Percentiles rank a stretch among this genome's conserved stretches.
Conservation (phyloP, 2,888 invertebrate genomes). For the Drosophila prolongata region DNA sequence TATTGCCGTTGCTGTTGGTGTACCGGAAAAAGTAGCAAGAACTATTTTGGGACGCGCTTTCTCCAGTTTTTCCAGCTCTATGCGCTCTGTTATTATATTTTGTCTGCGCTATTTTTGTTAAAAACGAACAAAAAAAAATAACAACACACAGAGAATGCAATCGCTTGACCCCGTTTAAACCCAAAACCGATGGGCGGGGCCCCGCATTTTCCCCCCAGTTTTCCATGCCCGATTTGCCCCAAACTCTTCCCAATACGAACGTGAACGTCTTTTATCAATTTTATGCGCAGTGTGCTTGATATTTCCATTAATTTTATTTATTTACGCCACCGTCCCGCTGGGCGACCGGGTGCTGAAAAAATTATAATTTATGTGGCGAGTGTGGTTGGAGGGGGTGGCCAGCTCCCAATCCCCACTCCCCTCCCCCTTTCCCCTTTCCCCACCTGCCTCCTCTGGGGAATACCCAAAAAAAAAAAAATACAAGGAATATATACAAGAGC, state of each 20-base stretch:
- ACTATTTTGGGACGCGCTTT: slow-evolving; percentile 66
- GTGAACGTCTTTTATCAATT: slow-evolving; percentile 57
- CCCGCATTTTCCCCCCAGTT: slow-evolving; percentile 28
- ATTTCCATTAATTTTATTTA: slow-evolving; percentile 70
- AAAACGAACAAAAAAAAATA: slow-evolving; percentile 15
- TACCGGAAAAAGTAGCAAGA: slow-evolving; percentile 56
- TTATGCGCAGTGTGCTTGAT: slow-evolving; percentile 57
- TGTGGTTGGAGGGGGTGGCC: slow-evolving; percentile 16
- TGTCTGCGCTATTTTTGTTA: slow-evolving; percentile 73
- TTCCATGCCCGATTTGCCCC: neutral
- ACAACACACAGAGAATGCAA: slow-evolving; percentile 56
- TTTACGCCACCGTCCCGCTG: slow-evolving; percentile 47
- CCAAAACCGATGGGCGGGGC: slow-evolving; percentile 41
- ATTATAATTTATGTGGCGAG: slow-evolving; percentile 49
- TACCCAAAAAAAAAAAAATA: slow-evolving; percentile 27
- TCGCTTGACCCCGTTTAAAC: slow-evolving; percentile 80
- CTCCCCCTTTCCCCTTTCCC: neutral
- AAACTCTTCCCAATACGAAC: slow-evolving; percentile 27
- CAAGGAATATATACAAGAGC: slow-evolving; percentile 18
- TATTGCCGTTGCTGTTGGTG: slow-evolving; percentile 1
- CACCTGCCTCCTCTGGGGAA: slow-evolving; percentile 60
- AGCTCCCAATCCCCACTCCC: too few relatives aligned
- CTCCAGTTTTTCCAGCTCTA: slow-evolving; percentile 47
- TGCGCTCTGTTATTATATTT: slow-evolving; percentile 62
- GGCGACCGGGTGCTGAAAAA: slow-evolving; percentile 30